Base-by-base conservation (phyloP, 2,113 vertebrate genomes). In the Neopipo cinnamomea region DNA sequence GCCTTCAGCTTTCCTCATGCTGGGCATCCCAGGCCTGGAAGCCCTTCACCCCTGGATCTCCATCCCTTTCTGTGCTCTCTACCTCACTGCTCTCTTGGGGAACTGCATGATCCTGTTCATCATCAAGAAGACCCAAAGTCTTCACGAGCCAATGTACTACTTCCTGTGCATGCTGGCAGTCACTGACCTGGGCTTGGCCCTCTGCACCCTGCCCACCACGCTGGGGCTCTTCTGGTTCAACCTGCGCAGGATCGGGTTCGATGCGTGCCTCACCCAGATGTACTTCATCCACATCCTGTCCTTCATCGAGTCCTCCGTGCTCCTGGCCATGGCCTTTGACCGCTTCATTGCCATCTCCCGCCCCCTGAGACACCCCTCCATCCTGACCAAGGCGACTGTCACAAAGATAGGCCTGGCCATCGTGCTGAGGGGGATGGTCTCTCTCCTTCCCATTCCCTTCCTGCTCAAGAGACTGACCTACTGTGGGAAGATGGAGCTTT, bases 311-410 rank as follows among this genome's bases (percentile, higher is more conserved):
- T 98, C 97, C 18, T 98, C 97, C 0, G 97, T 98, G 73, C 97
- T 98, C 1, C 93, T 98, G 66, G 96, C 97, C 73, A 98, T 98
- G 98, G 98, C 97, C 2, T 98, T 97, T 7, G 98, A 98, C 39
- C 90, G 84, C 22, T 98, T 97, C 46, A 49, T 98, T 2, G 97
- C 98, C 63, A 97, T 98, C 78, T 97, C 97, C 11, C 89, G 55
- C 6, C 97, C 98, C 1, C 47, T 98, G 72, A 56, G n/a, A 9
- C 98, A 98, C 80, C 2, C 92, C 5, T 66, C 95, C 68, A 61
- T 97, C 27, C 88, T 98, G 39, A 98, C 97, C 47, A 62, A 66
- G 24, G 44, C 5, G 0, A 96, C 97, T 9, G 94, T 98, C 19
- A 7, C 84, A 1, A 97, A 79, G 58, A 97, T 95, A 18, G 96